Evolutionary conservation across 2,113 vertebrate species (phyloP).

Genomic region (Calidris pugnax): DNA sequence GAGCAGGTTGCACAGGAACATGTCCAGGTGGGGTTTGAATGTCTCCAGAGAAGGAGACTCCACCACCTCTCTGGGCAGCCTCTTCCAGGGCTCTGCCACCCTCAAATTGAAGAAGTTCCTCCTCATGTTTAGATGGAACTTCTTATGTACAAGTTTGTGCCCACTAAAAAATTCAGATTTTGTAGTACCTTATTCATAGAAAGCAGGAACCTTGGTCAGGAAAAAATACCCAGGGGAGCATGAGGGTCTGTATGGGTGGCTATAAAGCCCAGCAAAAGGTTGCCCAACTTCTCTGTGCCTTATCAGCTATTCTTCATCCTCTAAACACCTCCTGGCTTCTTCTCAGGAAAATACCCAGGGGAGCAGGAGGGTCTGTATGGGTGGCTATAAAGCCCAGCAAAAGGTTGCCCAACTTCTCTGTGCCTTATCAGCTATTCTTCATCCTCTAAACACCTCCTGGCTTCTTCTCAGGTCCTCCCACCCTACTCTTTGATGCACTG

Average conservation of each 20-base stretch:
- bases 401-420: too few relatives aligned
- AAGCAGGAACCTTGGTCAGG: neutral
- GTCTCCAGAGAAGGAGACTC: too few relatives aligned
- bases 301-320: neutral
- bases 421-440: neutral
- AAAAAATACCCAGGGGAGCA: neutral
- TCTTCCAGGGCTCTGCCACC: too few relatives aligned
- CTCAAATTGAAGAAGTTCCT: too few relatives aligned
- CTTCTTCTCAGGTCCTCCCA: neutral
- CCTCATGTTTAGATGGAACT: too few relatives aligned
- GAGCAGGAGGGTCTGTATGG: rapidly evolving
- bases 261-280: neutral
- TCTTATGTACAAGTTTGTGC: too few relatives aligned
- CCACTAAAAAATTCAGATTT: neutral
- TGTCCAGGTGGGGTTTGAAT: too few relatives aligned
- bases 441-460: neutral
- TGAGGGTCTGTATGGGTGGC: neutral
- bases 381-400: neutral
- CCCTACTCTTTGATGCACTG: neutral
- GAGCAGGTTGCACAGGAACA: too few relatives aligned
- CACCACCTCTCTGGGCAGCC: too few relatives aligned
- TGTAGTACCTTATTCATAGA: neutral
- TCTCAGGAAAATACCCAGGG: too few relatives aligned
- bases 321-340: neutral
- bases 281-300: neutral